Percentiles rank a stretch among this genome's conserved stretches.
These are phyloP conservation scores for Bostrychus sinensis DNA, from an alignment of 2,113 vertebrate species.

Conservation along the genomic window DNA sequence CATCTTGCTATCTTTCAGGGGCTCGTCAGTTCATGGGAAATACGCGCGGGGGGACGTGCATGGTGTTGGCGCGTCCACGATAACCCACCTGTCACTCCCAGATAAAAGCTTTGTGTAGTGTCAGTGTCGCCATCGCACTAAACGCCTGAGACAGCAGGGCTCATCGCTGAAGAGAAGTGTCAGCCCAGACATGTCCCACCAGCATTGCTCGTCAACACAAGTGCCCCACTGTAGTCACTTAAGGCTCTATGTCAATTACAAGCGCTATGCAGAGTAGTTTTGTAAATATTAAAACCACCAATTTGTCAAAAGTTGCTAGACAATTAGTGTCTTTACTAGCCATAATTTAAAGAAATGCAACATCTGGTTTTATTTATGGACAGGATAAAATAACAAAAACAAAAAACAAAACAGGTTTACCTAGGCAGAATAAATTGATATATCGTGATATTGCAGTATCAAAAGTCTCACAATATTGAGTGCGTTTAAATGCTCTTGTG, in stretches of 20 bases:
- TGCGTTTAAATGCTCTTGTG: no score
- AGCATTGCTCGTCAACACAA: conserved; percentile 41
- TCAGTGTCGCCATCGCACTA: conserved; percentile 68
- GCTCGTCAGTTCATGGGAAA: conserved; percentile 81
- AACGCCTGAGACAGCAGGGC: conserved; percentile 57
- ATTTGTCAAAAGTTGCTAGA: no score
- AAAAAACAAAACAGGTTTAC: no score
- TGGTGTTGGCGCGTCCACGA: conserved; percentile 72
- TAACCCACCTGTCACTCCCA: conserved; percentile 81
- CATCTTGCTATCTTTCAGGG: conserved; percentile 75
- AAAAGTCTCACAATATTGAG: no score
- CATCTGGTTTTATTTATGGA: no score
- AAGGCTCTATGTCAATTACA: conserved; percentile 6
- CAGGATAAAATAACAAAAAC: no score
- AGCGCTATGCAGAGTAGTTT: conserved; percentile 16
- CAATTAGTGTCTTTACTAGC: no score
- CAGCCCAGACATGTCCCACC: conserved; percentile 49
- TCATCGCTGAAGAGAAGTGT: conserved; percentile 62
- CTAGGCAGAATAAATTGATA: no score
- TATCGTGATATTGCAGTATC: no score
- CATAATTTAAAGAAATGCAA: no score
- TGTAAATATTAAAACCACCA: no score
- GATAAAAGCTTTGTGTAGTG: conserved; percentile 86
- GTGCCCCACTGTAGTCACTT: conserved; percentile 48
- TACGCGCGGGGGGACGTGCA: neutral